Base-by-base conservation (phyloP, 2,113 vertebrate genomes). In the Passer montanus region DNA sequence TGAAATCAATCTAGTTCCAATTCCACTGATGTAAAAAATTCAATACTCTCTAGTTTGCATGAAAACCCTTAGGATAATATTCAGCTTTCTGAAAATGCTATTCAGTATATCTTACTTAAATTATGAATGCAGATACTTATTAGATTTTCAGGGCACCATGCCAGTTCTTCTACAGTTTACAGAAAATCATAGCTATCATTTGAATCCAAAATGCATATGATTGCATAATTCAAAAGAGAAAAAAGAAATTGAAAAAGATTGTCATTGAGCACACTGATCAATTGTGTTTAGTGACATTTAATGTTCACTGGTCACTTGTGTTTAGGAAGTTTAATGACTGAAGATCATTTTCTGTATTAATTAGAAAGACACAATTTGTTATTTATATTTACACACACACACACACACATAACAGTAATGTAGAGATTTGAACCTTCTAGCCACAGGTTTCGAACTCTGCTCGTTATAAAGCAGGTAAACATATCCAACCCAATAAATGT, bases 381-480 rank as follows among this genome's bases (percentile, higher is more conserved):
- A 37, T 37, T 44, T 47, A 26, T 47, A 84, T 67, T 85, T 56
- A 35, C 58, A 37, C n/a, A 55, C 52, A 47, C 11, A 53, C 3
- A 73, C 9, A 68, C 2, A 55, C 2, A 26, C 8, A 4, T 7
- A 52, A 72, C 6, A 63, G 8, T 14, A 69, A 82, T 35, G 37
- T 17, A 86, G 6, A 63, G 68, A 64, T 83, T 44, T 90, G 93
- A 90, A 89, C 23, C 44, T 94, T 79, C 37, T 85, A 28, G 30
- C 15, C 85, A 90, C 85, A 93, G 31, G 52, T 86, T 93, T 96
- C 23, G 44, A 91, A 63, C 58, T 52, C 74, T 69, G 13, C 46
- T 95, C 53, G 30, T 89, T 79, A 72, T 63, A 91, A 88, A 94
- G 31, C 43, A 85, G 59, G 80, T 75, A 96, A 96, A 80, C 68